Evolutionary conservation across 2,888 invertebrate species (phyloP).

Genomic region (Piscicola geometra): DNA sequence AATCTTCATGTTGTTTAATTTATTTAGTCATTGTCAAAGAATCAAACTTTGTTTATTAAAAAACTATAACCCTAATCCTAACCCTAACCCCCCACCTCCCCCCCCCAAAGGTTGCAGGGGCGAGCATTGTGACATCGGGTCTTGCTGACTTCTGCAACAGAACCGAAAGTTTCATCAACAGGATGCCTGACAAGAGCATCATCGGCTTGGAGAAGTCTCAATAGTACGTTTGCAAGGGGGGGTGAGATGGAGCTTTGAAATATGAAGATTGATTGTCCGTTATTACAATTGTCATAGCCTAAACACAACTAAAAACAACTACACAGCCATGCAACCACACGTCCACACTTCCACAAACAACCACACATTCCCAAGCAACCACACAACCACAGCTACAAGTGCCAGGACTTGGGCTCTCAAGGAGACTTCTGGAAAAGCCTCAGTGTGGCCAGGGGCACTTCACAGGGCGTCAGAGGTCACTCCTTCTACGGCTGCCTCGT

Average conservation of each 20-base stretch:
- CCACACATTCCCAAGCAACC: too few species aligned
- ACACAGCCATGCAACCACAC: too few species aligned
- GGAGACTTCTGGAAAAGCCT: conserved; percentile 37
- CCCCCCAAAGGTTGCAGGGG: conserved; percentile 27
- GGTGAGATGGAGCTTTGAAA: too few species aligned
- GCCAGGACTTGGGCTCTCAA: conserved; percentile 1
- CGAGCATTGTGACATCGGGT: conserved; percentile 39
- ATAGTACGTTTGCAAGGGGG: neutral
- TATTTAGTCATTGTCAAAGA: too few species aligned
- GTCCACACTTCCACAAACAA: too few species aligned
- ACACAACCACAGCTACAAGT: conserved; percentile 9
- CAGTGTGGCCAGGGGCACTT: conserved; percentile 38
- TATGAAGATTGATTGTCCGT: too few species aligned
- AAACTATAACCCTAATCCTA: too few species aligned
- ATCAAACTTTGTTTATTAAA: too few species aligned
- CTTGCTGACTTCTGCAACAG: conserved; percentile 33
- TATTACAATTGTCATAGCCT: too few species aligned
- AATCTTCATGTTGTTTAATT: too few species aligned
- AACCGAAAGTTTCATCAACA: conserved; percentile 30
- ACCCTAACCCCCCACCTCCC: too few species aligned
- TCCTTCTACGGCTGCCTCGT: conserved; percentile 40
- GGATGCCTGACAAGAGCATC: conserved; percentile 10
- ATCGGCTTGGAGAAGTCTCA: conserved; percentile 7
- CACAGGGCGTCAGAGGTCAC: conserved; percentile 40
- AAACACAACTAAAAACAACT: too few species aligned